phyloP scores from a whole-genome alignment of 2,797 vertebrate species.

The Peromyscus nudipes region DNA sequence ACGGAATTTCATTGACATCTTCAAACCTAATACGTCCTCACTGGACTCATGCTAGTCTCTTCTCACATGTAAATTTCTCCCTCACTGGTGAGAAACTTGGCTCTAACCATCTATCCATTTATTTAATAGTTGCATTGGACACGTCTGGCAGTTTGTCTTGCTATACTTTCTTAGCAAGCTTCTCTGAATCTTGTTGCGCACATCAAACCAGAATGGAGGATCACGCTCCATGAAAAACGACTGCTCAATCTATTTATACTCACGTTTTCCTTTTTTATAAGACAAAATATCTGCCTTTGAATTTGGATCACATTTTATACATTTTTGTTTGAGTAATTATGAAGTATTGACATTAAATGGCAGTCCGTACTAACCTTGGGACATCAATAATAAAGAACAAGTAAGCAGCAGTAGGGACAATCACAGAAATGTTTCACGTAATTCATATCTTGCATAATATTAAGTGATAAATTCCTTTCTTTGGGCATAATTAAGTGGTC shows the following conservation, averaged over 20 bases:
- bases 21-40: not conserved
- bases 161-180: not conserved
- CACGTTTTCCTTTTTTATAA: not conserved
- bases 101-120: not conserved
- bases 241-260: not conserved
- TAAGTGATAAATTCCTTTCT: conserved; percentile 36
- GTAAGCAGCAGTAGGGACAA: not conserved
- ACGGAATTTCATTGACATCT: not conserved
- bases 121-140: not conserved
- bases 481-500: conserved; percentile 27
- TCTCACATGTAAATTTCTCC: not conserved
- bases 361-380: conserved; percentile 46
- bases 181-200: not conserved
- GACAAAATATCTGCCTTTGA: not conserved
- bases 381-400: conserved; percentile 23
- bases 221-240: not conserved
- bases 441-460: conserved; percentile 35
- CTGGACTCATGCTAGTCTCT: not conserved
- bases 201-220: not conserved
- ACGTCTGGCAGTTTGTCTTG: not conserved
- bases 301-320: not conserved
- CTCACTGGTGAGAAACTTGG: not conserved
- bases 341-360: conserved; percentile 42
- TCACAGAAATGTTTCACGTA: not conserved
- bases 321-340: conserved; percentile 43